These are phyloP conservation scores for Salminus brasiliensis DNA, from an alignment of 2,113 vertebrate genomes.

Conservation along the genomic window DNA sequence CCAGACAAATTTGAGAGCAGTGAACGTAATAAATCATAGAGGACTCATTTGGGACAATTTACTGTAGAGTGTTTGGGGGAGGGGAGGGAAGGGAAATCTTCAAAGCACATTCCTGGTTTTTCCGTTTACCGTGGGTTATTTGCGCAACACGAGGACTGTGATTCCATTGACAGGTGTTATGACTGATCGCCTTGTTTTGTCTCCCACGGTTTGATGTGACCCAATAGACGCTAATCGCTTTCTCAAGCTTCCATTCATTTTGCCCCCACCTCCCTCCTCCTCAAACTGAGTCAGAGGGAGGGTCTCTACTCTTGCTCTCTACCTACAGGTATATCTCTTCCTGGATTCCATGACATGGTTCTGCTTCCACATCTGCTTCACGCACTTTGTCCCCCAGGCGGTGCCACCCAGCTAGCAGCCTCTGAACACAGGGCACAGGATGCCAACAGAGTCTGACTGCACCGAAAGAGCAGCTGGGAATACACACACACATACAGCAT, in stretches of 20 bases:
- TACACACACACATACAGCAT: constrained; percentile 37
- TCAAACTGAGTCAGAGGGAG: background rate
- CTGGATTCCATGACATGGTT: background rate
- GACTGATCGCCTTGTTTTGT: constrained; percentile 48
- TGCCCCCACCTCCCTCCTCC: background rate
- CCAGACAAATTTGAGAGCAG: constrained; percentile 57
- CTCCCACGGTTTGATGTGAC: constrained; percentile 26
- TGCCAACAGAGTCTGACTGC: constrained; percentile 41
- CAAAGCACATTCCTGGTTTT: constrained; percentile 41
- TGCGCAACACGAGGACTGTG: constrained; percentile 22
- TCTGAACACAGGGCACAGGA: constrained; percentile 21
- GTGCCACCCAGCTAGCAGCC: constrained; percentile 65
- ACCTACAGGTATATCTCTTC: too few species aligned
- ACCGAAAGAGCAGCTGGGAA: constrained; percentile 31
- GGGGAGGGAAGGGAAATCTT: constrained; percentile 25
- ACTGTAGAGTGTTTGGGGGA: constrained; percentile 15
- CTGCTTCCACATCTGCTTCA: constrained; percentile 35
- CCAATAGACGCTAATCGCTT: constrained; percentile 37
- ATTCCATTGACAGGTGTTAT: constrained; percentile 48
- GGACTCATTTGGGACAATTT: constrained; percentile 59
- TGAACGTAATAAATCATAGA: constrained; percentile 58
- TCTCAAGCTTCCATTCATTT: constrained; percentile 37
- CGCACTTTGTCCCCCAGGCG: constrained; percentile 37
- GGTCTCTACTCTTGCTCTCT: too few species aligned
- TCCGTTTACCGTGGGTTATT: constrained; percentile 33